phyloP scores from a whole-genome alignment of 2,797 vertebrate species.

The Trematomus bernacchii region DNA sequence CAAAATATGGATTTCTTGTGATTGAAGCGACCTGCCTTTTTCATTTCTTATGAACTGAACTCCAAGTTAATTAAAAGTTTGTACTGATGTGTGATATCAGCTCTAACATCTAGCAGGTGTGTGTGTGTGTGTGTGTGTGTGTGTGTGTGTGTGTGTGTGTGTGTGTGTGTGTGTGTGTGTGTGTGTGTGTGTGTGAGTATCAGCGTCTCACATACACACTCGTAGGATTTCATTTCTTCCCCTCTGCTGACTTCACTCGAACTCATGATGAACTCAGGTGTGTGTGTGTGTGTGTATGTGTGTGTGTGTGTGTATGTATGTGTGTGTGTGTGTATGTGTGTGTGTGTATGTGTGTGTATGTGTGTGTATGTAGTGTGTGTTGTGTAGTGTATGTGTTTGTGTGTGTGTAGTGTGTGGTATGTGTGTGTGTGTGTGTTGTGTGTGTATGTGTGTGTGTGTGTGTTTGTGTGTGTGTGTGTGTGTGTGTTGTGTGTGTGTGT shows the following conservation, averaged over 20 bases:
- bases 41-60: background rate
- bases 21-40: background rate
- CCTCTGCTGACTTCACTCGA: background rate
- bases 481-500: too few relatives aligned
- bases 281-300: background rate
- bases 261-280: background rate
- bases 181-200: background rate
- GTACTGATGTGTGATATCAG: background rate
- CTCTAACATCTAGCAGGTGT: background rate
- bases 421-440: too few relatives aligned
- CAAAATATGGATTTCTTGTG: background rate
- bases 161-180: conserved; percentile 5
- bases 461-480: too few relatives aligned
- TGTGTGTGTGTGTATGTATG: background rate
- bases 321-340: too few relatives aligned
- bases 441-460: too few relatives aligned
- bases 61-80: background rate
- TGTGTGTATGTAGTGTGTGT: too few relatives aligned
- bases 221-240: conserved; percentile 1
- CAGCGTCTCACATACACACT: background rate
- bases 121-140: conserved; percentile 4
- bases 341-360: too few relatives aligned
- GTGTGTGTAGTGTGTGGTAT: too few relatives aligned
- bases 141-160: background rate
- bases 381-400: too few relatives aligned